phyloP scores from a whole-genome alignment of 2,113 vertebrate genomes.

The Butorides virescens region DNA sequence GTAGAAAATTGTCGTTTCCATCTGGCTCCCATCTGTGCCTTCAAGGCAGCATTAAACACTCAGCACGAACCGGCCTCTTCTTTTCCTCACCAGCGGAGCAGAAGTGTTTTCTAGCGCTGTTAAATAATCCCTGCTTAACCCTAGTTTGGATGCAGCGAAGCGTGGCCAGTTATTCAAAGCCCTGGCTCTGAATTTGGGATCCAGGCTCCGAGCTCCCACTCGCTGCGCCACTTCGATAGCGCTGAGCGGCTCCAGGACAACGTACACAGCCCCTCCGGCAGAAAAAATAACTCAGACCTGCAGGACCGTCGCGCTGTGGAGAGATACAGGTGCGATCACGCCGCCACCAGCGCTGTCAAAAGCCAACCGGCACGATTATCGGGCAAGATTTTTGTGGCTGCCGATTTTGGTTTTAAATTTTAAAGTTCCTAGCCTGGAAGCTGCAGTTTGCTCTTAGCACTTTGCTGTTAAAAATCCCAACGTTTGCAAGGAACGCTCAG shows the following conservation, averaged over 20 bases:
- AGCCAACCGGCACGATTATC: background rate
- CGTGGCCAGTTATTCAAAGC: fast-evolving
- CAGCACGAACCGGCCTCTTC: background rate
- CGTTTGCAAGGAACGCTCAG: background rate
- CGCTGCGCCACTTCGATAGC: fast-evolving
- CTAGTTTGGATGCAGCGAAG: background rate
- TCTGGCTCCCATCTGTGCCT: background rate
- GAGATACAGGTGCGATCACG: fast-evolving
- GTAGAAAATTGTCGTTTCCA: background rate
- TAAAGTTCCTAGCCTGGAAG: background rate
- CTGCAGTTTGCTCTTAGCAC: background rate
- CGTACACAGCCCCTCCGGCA: background rate
- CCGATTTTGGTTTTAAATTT: background rate
- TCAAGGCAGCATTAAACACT: background rate
- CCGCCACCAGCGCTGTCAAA: background rate
- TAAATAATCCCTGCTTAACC: background rate
- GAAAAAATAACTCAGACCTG: too few species aligned
- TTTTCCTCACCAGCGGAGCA: background rate
- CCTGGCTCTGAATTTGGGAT: background rate
- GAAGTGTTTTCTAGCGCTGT: background rate
- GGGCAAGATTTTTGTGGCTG: background rate
- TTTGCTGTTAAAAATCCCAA: background rate
- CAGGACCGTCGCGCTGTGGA: fast-evolving
- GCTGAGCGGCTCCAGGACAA: background rate
- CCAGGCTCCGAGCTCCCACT: fast-evolving